These are phyloP conservation scores for Setophaga petechia DNA, from an alignment of 2,113 vertebrate genomes.

Conservation along the genomic window DNA sequence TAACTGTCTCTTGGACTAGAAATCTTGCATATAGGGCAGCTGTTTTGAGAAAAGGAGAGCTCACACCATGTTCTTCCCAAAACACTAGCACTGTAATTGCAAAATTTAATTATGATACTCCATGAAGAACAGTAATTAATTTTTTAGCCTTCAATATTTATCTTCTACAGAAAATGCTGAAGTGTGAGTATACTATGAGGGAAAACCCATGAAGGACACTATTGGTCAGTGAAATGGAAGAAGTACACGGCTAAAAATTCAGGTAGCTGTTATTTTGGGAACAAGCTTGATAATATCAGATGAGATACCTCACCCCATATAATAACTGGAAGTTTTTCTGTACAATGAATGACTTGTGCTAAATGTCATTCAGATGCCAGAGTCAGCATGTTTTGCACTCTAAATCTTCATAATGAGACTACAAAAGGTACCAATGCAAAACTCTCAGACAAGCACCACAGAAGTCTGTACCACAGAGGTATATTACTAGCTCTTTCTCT, in stretches of 20 bases:
- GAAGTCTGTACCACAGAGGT: not conserved
- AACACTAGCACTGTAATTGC: not conserved
- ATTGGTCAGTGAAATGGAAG: not conserved
- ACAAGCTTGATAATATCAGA: not conserved
- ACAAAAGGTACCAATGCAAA: rapidly evolving
- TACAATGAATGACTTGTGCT: not conserved
- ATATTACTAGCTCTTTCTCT: not conserved
- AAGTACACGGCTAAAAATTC: not conserved
- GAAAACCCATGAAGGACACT: not conserved
- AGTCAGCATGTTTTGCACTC: not conserved
- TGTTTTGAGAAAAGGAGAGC: not conserved
- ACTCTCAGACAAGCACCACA: not conserved
- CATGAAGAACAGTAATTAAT: not conserved
- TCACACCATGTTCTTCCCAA: not conserved
- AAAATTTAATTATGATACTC: not conserved
- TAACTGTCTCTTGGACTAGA: not conserved
- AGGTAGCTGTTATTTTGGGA: not conserved
- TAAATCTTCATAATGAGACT: not conserved
- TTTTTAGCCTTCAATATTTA: not conserved
- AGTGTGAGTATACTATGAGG: rapidly evolving
- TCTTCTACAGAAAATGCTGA: not conserved
- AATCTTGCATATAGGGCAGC: not conserved
- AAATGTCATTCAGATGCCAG: not conserved
- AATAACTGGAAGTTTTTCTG: not conserved
- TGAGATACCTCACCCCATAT: not conserved